Conservation (phyloP, 2,888 invertebrate genomes). For the Erebia ligea region DNA sequence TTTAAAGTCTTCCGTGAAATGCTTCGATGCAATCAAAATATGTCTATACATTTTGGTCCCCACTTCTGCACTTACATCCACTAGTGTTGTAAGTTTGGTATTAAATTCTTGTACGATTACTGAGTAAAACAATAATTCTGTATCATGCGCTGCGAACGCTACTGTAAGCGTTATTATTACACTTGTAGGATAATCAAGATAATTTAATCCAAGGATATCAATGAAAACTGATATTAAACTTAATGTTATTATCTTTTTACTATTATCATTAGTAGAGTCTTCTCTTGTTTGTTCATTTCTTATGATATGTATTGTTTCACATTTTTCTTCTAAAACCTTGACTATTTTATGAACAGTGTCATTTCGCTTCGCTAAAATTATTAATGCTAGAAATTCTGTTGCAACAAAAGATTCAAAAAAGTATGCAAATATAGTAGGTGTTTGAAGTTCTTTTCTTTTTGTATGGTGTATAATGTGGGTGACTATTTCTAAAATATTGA, state of each 20-base stretch:
- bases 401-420: slow-evolving; percentile 47
- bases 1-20: slow-evolving; percentile 59
- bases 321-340: neutral
- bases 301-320: neutral
- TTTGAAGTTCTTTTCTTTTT: neutral
- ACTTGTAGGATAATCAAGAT: slow-evolving; percentile 39
- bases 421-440: slow-evolving; percentile 5
- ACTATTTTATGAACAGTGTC: neutral
- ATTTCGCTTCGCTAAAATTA: slow-evolving; percentile 42
- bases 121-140: slow-evolving; percentile 57
- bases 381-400: slow-evolving; percentile 47
- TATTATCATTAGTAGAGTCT: neutral
- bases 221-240: slow-evolving; percentile 46
- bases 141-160: slow-evolving; percentile 57
- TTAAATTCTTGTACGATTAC: slow-evolving; percentile 59
- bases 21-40: slow-evolving; percentile 53
- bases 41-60: slow-evolving; percentile 60
- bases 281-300: neutral
- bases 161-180: slow-evolving; percentile 47
- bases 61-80: slow-evolving; percentile 41
- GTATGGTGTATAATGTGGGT: slow-evolving; percentile 10
- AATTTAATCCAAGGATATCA: slow-evolving; percentile 50
- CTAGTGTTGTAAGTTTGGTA: slow-evolving; percentile 52
- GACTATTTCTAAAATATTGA: slow-evolving; percentile 46
- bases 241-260: neutral